phyloP scores from a whole-genome alignment of 2,888 invertebrate genomes.

The Xylota segnis region DNA sequence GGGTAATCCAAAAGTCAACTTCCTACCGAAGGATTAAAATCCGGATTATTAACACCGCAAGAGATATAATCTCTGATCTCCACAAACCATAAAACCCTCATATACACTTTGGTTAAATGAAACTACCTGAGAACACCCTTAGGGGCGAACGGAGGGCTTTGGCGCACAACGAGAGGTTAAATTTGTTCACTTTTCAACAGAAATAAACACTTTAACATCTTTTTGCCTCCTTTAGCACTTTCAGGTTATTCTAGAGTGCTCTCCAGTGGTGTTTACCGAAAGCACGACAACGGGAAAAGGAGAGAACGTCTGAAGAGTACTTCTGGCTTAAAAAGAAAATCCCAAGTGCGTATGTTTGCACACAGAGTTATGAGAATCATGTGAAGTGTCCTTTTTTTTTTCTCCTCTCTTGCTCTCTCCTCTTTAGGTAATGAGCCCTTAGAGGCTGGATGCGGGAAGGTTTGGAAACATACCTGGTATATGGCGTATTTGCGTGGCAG shows the following conservation, averaged over 20 bases:
- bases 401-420: too few relatives aligned
- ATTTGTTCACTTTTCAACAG: constrained; percentile 54
- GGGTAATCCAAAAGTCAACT: constrained; percentile 18
- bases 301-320: constrained; percentile 46
- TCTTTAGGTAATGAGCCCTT: constrained; percentile 44
- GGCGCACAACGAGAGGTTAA: constrained; percentile 25
- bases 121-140: constrained; percentile 20
- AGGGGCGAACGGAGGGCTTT: constrained; percentile 4
- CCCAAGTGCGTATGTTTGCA: constrained; percentile 41
- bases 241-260: constrained; percentile 49
- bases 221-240: constrained; percentile 40
- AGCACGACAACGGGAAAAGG: constrained; percentile 37
- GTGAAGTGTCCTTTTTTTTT: constrained; percentile 18
- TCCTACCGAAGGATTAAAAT: constrained; percentile 1
- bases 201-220: constrained; percentile 48
- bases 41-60: constrained; percentile 37
- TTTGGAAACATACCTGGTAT: constrained; percentile 2
- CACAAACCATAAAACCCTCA: constrained; percentile 32
- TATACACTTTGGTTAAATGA: constrained; percentile 33
- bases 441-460: neutral
- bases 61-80: constrained; percentile 15
- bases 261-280: constrained; percentile 48
- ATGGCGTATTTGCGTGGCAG: neutral
- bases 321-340: constrained; percentile 54
- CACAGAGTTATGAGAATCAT: constrained; percentile 44